Percentiles rank a stretch among this genome's conserved stretches.
phyloP scores from a whole-genome alignment of 2,888 invertebrate genomes.

The Parnassius smintheus region DNA sequence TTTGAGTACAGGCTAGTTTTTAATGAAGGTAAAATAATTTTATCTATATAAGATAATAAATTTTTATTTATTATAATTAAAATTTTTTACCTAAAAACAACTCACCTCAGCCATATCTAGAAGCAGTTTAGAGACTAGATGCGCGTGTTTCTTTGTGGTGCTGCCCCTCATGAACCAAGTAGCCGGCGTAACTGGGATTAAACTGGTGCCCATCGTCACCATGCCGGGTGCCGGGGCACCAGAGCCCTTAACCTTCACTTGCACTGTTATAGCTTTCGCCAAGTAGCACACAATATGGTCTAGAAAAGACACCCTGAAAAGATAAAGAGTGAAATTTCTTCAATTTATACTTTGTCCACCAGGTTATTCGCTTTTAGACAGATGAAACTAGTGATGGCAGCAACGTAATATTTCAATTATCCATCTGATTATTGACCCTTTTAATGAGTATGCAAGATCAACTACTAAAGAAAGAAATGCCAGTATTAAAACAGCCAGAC shows the following conservation, averaged over 20 bases:
- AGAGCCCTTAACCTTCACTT: constrained; percentile 86
- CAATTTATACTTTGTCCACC: too few relatives aligned
- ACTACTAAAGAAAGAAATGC: too few relatives aligned
- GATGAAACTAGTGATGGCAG: too few relatives aligned
- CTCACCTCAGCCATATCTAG: constrained; percentile 95
- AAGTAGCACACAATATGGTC: constrained; percentile 95
- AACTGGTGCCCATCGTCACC: constrained; percentile 80
- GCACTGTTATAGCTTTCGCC: constrained; percentile 94
- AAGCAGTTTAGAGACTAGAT: constrained; percentile 92
- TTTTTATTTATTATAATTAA: too few relatives aligned
- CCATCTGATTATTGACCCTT: too few relatives aligned
- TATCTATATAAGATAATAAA: too few relatives aligned
- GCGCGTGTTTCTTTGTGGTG: constrained; percentile 91
- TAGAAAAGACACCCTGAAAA: constrained; percentile 86
- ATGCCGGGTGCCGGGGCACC: constrained; percentile 59
- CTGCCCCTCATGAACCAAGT: constrained; percentile 95
- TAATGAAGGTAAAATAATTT: too few relatives aligned
- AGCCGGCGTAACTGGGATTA: constrained; percentile 48
- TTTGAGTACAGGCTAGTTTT: too few relatives aligned
- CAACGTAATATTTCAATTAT: too few relatives aligned
- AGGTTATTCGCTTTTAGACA: too few relatives aligned
- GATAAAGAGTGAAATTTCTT: neutral
- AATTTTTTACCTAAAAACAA: constrained; percentile 20
- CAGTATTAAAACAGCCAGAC: too few relatives aligned
- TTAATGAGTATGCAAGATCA: too few relatives aligned